Base-by-base conservation (phyloP, 1,140 invertebrate species). In the Kradibia gibbosae region DNA sequence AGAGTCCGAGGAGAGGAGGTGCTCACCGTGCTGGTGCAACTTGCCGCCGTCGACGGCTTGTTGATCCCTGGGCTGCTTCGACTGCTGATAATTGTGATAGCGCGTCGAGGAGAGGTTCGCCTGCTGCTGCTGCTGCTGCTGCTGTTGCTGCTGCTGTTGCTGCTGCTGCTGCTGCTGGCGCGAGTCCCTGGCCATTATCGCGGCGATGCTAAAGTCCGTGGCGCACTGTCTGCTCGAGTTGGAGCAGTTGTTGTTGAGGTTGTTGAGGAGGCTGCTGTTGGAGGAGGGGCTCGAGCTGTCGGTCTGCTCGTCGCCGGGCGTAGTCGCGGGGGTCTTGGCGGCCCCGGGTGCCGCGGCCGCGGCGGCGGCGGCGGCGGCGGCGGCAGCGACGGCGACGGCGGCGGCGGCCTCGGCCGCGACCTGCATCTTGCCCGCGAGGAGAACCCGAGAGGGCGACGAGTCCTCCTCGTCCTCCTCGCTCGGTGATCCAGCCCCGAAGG, bases 171-270 rank as follows among this genome's bases (percentile, higher is more conserved):
- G 89, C 36, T 93, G 92, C 87, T 94, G 90, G 75, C 92, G 91
- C 85, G 93, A 93, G 88, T 94, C 93, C 78, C 95, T 92, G 75
- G 95, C 96, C 96, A 98, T 98, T 87, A 98, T 98, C 65, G 97
- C 97, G 42, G 96, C 96, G 87, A 98, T 98, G 82, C 96, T 97
- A 92, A 98, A 98, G 91, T 98, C 96, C 84, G 96, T 98, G 84
- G 96, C 96, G 89, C 94, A 94, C 80, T 94, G 94, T 84, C 90
- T 84, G 53, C 88, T 91, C 15, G 88, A 91, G 60, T 89, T 90
- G 83, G 89, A 90, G 70, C 90, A 91, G 82, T 91, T 91, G 82
- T 90, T 91, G 72, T 88, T 76, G 65, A 89, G 89, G 82, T 91
- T 91, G 39, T 89, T 82, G 39, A 89, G 85, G 72, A 87, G 89